These are phyloP conservation scores for Crematogaster levior DNA, from an alignment of 2,888 invertebrate genomes.

Conservation along the genomic window DNA sequence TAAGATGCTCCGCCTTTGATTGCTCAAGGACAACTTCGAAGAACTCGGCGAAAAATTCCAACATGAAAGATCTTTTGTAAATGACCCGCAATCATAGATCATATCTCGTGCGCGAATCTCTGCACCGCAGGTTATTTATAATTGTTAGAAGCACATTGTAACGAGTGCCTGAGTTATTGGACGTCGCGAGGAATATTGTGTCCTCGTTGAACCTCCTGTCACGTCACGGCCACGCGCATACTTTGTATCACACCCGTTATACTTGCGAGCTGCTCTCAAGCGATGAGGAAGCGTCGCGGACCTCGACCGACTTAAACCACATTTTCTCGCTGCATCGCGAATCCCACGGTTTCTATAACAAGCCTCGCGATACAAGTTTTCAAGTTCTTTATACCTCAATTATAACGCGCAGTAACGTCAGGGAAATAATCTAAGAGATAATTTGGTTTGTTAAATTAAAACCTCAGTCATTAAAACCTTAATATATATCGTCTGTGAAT, in stretches of 20 bases:
- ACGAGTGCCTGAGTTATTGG: slow-evolving; percentile 59
- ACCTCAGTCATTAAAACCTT: neutral
- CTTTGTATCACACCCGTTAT: slow-evolving; percentile 56
- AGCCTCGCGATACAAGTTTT: slow-evolving; percentile 10
- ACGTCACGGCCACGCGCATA: slow-evolving; percentile 53
- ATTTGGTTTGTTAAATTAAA: slow-evolving; percentile 19
- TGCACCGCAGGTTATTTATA: slow-evolving; percentile 56
- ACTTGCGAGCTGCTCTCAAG: slow-evolving; percentile 36
- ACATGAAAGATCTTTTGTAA: slow-evolving; percentile 22
- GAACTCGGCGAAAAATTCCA: neutral
- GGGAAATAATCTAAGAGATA: neutral
- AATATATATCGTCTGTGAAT: slow-evolving; percentile 16
- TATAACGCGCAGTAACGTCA: neutral
- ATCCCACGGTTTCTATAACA: slow-evolving; percentile 45
- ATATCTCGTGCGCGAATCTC: slow-evolving; percentile 53
- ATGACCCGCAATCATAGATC: slow-evolving; percentile 52
- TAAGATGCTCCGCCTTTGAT: neutral
- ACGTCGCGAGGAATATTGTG: slow-evolving; percentile 57
- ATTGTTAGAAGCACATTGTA: slow-evolving; percentile 61
- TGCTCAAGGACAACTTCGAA: neutral
- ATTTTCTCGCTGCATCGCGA: slow-evolving; percentile 21
- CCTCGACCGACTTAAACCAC: slow-evolving; percentile 40
- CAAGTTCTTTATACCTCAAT: slow-evolving; percentile 32
- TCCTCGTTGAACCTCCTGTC: slow-evolving; percentile 58
- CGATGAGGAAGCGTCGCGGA: slow-evolving; percentile 43